A percentile compares a stretch with the other conserved stretches of the same genome.
Evolutionary conservation across 2,797 vertebrate genomes (phyloP).

Genomic region (Stomatorhinus walkeri): DNA sequence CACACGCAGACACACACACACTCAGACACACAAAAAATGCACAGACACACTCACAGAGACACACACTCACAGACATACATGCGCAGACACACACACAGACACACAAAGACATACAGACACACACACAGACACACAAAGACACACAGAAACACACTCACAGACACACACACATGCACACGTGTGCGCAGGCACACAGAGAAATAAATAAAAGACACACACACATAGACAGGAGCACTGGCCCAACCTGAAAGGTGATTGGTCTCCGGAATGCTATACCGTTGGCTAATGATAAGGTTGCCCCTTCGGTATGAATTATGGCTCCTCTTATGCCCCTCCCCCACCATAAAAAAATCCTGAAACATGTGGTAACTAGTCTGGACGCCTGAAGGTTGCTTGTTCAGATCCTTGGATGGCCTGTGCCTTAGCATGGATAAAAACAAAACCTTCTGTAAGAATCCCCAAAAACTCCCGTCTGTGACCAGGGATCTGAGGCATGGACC

Average conservation of each 20-base stretch:
- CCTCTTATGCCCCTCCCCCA: neutral
- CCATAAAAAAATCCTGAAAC: neutral
- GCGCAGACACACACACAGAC: neutral
- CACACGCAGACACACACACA: neutral
- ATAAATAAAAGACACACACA: neutral
- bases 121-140: neutral
- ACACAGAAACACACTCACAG: neutral
- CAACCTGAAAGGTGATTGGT: neutral
- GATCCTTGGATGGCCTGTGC: neutral
- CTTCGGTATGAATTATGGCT: neutral
- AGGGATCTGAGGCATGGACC: neutral
- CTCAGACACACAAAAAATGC: rapidly evolving
- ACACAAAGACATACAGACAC: no score
- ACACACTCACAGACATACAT: neutral
- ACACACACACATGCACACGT: neutral
- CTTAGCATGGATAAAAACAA: neutral
- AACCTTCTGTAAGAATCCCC: neutral
- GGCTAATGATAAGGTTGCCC: neutral
- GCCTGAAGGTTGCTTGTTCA: neutral
- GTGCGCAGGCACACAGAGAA: neutral
- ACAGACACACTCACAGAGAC: neutral
- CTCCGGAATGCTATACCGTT: neutral
- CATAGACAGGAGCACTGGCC: neutral
- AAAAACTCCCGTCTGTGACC: neutral
- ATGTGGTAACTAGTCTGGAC: neutral